Base-by-base conservation (phyloP, 1,140 invertebrate genomes). In the Colletes gigas region DNA sequence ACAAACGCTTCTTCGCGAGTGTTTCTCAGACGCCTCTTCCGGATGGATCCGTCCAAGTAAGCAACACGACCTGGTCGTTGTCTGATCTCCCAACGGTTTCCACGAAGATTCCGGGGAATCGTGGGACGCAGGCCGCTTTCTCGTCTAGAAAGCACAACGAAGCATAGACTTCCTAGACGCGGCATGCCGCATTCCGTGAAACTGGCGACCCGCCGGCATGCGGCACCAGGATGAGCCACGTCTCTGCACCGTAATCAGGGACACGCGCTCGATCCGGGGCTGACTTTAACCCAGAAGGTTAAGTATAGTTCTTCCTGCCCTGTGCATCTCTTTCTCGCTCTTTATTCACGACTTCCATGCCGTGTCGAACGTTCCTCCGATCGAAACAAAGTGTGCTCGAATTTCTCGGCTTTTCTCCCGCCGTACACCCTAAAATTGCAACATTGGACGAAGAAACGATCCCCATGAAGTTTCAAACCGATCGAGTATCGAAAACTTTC, bases 201-300 rank as follows among this genome's bases (percentile, higher is more conserved):
- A 84, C 19, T 63, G 65, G 71, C 78, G 59, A 70, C 54, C 82
- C n/a, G 68, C n/a, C 41, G 69, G 69, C 50, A 66, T 83, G 76
- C 69, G 69, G 69, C 55, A 66, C 19, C 75, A 50, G 50, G 65
- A 86, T 47, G 62, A 77, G 69, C 50, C 68, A 68, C 62, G 82
- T 76, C 68, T 57, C 47, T 83, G 67, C 81, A 86, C 78, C 68
- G 78, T 82, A 87, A 87, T 87, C 85, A 87, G 84, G 78, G 73
- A 87, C 85, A 87, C 84, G 84, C 82, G 84, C 84, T 83, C 66
- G 60, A 80, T 69, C 55, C 66, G 7, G 47, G 12, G n/a, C 71
- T 80, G 78, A 55, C 75, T 84, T 86, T 79, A 84, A 86, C 84
- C 82, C 71, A 81, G 59, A 75, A 72, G 84, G 84, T 87, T 83